Conservation (phyloP, 1,140 invertebrate species). For the Andrena cerasifolii region DNA sequence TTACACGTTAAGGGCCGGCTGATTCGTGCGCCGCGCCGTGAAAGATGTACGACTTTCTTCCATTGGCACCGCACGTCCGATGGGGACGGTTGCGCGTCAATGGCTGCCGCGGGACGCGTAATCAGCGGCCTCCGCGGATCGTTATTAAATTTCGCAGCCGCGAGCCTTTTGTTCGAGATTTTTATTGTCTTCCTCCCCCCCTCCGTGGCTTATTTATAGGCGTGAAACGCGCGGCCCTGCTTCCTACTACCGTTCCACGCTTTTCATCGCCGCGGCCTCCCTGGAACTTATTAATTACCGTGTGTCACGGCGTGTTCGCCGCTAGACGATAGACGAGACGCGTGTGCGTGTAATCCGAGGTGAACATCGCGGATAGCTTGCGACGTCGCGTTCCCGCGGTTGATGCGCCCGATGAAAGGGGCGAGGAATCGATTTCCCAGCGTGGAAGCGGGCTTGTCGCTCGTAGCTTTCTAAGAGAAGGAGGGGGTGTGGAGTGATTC, state of each 20-base stretch:
- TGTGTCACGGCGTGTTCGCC: conserved; percentile 25
- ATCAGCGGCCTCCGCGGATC: conserved; percentile 22
- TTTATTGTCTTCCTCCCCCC: conserved; percentile 23
- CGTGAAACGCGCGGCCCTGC: not conserved
- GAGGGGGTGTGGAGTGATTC: too few species aligned
- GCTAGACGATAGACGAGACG: conserved; percentile 35
- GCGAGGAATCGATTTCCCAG: too few species aligned
- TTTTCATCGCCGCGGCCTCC: conserved; percentile 19
- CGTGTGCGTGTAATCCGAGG: not conserved
- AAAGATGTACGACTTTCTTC: conserved; percentile 61
- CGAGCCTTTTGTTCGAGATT: conserved; percentile 18
- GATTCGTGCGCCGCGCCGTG: conserved; percentile 47
- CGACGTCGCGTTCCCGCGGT: too few species aligned
- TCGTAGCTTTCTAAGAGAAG: too few species aligned
- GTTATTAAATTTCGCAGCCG: conserved; percentile 28
- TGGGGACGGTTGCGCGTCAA: conserved; percentile 48
- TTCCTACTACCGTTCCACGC: not conserved
- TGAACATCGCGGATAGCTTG: too few species aligned
- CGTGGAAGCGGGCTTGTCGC: too few species aligned
- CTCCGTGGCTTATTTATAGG: conserved; percentile 31
- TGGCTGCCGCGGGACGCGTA: conserved; percentile 38
- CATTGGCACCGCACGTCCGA: conserved; percentile 40
- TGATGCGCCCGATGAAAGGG: too few species aligned
- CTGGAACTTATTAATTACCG: conserved; percentile 49
- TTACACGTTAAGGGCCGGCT: conserved; percentile 66